phyloP scores from a whole-genome alignment of 2,888 invertebrate genomes.

The Cynaeus angustus region DNA sequence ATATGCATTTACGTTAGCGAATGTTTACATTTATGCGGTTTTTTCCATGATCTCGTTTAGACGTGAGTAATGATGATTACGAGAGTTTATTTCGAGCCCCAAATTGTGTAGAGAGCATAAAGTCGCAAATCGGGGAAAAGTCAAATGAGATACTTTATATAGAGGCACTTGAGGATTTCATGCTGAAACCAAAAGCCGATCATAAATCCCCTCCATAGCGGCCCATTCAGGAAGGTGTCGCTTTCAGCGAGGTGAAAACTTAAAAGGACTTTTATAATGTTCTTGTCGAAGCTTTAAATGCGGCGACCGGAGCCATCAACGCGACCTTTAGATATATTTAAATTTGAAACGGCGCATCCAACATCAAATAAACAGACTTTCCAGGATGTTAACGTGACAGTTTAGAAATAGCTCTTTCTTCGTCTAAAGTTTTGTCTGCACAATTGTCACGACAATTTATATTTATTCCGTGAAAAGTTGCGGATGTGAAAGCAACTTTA shows the following conservation, averaged over 20 bases:
- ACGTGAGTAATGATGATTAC: constrained; percentile 31
- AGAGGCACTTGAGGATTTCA: constrained; percentile 25
- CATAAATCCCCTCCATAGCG: constrained; percentile 29
- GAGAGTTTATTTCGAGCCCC: constrained; percentile 13
- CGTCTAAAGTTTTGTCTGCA: too few species aligned
- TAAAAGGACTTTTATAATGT: constrained; percentile 27
- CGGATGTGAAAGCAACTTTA: too few species aligned
- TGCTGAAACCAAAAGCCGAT: constrained; percentile 36
- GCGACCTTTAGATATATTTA: constrained; percentile 3
- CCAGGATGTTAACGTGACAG: neutral
- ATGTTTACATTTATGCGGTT: constrained; percentile 28
- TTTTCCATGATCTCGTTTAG: constrained; percentile 27
- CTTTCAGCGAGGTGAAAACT: constrained; percentile 25
- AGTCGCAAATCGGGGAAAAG: constrained; percentile 29
- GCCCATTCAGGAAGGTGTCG: constrained; percentile 30
- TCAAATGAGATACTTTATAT: constrained; percentile 42
- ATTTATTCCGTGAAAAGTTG: too few species aligned
- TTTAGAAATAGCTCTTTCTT: too few species aligned
- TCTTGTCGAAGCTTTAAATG: constrained; percentile 23
- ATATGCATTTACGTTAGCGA: constrained; percentile 15
- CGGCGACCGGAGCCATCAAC: neutral
- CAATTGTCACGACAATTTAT: too few species aligned
- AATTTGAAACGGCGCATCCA: constrained; percentile 14
- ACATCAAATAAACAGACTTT: neutral
- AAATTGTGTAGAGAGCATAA: constrained; percentile 36